Evolutionary conservation across 2,797 vertebrate genomes (phyloP), one percentile per base, ranked within the genome.

Genomic region (Okamejei kenojei): DNA sequence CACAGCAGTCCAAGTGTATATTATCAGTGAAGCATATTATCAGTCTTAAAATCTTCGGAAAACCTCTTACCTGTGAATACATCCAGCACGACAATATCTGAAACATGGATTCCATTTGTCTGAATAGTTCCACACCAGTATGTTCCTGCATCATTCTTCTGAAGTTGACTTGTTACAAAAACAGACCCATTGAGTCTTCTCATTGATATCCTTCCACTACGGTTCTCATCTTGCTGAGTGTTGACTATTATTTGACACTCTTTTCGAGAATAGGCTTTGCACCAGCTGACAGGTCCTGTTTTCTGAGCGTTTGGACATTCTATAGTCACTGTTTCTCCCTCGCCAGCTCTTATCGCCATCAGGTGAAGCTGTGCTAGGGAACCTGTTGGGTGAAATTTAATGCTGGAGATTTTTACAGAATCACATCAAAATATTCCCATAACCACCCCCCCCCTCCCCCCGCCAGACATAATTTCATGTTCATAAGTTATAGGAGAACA

Each of bases 41-140:
- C 81, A n/a, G 29, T 29, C 26, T 1, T 86, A 86, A n/a, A n/a
- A 63, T 63, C 82, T 86, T 86, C 26, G 6, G 58, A 63, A n/a
- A 88, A 26, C 19, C 5, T 74, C 90, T 76, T 92, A 92, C 90
- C 90, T 76, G 35, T 17, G 38, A 58, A 54, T 45, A 92, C 71
- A 13, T 92, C 19, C 11, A 92, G 38, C 10, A 76, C 3, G 29
- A 76, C 21, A n/a, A 58, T 38, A 45, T 92, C 90, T n/a, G 21
- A 92, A 91, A n/a, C 1, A 15, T 9, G 0, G 35, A 92, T 17
- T 26, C 0, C 0, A 0, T 0, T 1, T 6, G 0, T 0, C 1
- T 29, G 0, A 26, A 0, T 5, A 0, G 0, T 0, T 58, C 71
- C 90, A 76, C 90, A 92, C 23, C 11, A 58, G 71, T 92, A 92